Evolutionary conservation across 2,888 invertebrate species (phyloP), one percentile per base, ranked within the genome.

Genomic region (Ceratothoa steindachneri): DNA sequence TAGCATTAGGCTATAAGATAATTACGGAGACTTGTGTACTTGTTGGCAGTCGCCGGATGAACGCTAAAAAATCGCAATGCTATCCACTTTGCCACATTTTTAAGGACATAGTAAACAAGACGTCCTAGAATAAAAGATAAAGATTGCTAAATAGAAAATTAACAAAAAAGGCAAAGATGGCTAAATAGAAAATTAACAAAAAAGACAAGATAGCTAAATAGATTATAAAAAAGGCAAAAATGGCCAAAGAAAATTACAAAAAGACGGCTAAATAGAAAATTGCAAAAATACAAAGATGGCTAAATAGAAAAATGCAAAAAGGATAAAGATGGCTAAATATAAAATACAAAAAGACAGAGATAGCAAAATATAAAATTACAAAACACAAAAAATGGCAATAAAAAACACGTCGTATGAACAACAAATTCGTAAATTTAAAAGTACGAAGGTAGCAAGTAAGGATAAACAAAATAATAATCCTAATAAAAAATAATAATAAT

Each of bases 401-500:
- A n/a, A n/a, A n/a, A n/a, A n/a, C n/a, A n/a, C n/a, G n/a, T n/a
- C n/a, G n/a, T n/a, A n/a, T n/a, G n/a, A n/a, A n/a, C n/a, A n/a
- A n/a, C n/a, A n/a, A n/a, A n/a, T n/a, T n/a, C n/a, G n/a, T n/a
- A n/a, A n/a, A n/a, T n/a, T n/a, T n/a, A n/a, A n/a, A n/a, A n/a
- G n/a, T n/a, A n/a, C n/a, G n/a, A n/a, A n/a, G n/a, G n/a, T n/a
- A n/a, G n/a, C n/a, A 22, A 65, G 24, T 65, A 65, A 65, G 19
- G 24, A 65, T 2, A 65, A 65, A 22, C 19, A 65, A 22, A 65
- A 65, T 65, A n/a, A n/a, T n/a, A n/a, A n/a, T n/a, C n/a, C n/a
- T n/a, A n/a, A n/a, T n/a, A n/a, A n/a, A n/a, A n/a, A 65, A 65
- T 65, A 65, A 65, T 65, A 2, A 65, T 2, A 2, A 65, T 65